Conservation (phyloP, 2,888 invertebrate genomes). For the Machimus atricapillus region DNA sequence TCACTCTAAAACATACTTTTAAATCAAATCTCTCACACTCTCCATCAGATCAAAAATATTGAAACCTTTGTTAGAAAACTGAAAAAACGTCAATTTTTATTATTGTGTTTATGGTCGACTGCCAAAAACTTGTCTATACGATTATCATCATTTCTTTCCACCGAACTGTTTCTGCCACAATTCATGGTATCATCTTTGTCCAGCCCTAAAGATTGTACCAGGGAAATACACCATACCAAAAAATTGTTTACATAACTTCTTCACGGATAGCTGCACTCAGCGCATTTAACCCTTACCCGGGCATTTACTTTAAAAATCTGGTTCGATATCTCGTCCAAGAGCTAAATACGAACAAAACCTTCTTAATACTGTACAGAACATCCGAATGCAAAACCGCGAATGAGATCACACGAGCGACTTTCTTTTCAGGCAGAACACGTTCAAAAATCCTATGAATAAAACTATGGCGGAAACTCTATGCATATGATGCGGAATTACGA, state of each 20-base stretch:
- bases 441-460: background rate
- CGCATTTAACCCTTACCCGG: background rate
- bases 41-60: background rate
- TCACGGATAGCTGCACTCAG: background rate
- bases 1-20: background rate
- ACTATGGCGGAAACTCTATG: background rate
- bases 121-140: background rate
- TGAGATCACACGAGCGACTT: background rate
- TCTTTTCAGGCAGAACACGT: background rate
- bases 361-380: background rate
- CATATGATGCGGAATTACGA: background rate
- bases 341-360: background rate
- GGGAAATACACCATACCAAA: background rate
- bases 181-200: background rate
- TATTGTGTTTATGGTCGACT: background rate
- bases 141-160: background rate
- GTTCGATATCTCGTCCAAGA: background rate
- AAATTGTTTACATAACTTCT: background rate
- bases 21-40: background rate
- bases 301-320: background rate
- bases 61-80: background rate
- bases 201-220: conserved; percentile 1
- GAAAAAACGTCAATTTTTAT: background rate
- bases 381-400: background rate
- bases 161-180: background rate